A percentile compares a stretch with the other conserved stretches of the same genome.
Evolutionary conservation across 92 coral and sea anemone genomes (phyloP).

Genomic region (Porites rus): DNA sequence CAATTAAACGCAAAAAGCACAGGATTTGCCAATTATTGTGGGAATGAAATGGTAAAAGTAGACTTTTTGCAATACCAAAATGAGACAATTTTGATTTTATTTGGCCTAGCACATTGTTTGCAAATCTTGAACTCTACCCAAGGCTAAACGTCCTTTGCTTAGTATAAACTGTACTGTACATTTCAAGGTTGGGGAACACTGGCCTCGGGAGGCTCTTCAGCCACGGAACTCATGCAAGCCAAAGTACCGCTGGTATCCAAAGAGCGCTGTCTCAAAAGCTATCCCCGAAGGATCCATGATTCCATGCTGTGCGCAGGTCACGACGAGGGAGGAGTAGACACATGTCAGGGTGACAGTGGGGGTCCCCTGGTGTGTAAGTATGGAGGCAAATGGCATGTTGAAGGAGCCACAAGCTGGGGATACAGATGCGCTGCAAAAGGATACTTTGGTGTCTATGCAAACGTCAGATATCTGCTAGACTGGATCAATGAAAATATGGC

Average conservation of each 20-base stretch:
- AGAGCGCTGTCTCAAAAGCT: slow-evolving; percentile 36
- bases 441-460: slow-evolving; percentile 73
- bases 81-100: too few relatives aligned
- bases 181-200: slow-evolving; percentile 71
- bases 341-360: slow-evolving; percentile 78
- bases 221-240: slow-evolving; percentile 60
- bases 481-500: slow-evolving; percentile 46
- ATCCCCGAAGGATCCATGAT: slow-evolving; percentile 40
- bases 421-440: slow-evolving; percentile 59
- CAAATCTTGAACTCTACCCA: too few relatives aligned
- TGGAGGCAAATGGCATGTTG: slow-evolving; percentile 67
- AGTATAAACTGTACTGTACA: not conserved
- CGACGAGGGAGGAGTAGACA: slow-evolving; percentile 63
- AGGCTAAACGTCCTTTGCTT: not conserved
- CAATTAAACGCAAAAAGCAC: too few relatives aligned
- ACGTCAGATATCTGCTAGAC: slow-evolving; percentile 18
- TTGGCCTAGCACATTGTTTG: too few relatives aligned
- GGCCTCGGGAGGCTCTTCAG: slow-evolving; percentile 40
- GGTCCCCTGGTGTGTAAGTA: slow-evolving; percentile 72
- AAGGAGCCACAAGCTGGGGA: slow-evolving; percentile 74
- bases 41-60: too few relatives aligned
- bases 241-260: slow-evolving; percentile 55
- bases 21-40: too few relatives aligned
- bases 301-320: slow-evolving; percentile 78
- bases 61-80: too few relatives aligned